Evolutionary conservation across 2,113 vertebrate genomes (phyloP), one percentile per base, ranked within the genome.

Genomic region (Polyodon spathula): DNA sequence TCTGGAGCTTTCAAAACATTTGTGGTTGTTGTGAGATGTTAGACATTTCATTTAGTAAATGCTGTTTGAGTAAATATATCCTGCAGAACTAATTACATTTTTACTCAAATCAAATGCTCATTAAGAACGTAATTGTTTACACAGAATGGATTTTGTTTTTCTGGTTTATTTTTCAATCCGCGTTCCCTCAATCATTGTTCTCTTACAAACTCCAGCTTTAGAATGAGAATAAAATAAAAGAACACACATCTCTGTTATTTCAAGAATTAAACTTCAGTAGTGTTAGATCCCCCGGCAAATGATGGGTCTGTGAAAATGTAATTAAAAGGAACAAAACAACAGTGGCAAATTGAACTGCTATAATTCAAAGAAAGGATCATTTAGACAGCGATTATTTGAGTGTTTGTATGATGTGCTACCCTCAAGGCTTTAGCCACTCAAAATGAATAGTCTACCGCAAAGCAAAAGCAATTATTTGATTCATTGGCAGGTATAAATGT

Each of bases 281-380:
- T 46, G 48, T 39, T 27, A 27, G 27, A 37, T 62, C 14, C 8
- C 10, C 44, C 17, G 8, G 38, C 50, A 50, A 66, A 50, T 58
- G 48, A 51, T 41, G 43, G 16, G 51, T 66, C 54, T 57, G 39
- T 14, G 37, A 52, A 57, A 66, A 61, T 43, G 27, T 61, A 57
- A 61, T 60, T 41, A 6, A 61, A 61, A 51, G 17, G 44, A 51
- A 63, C 12, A 37, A 54, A 57, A 50, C 17, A 50, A 54, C 44
- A 61, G 52, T 61, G 37, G 40, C 40, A 58, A 15, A 6, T 4
- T 39, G 41, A 44, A 58, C 46, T 50, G 48, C 59, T 51, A 56
- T 17, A 62, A 58, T 62, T 41, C 44, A 66, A 62, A 59, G 54
- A 27, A 27, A 27, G 27, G 27, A 44, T 52, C 39, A 14, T 44